Conservation (phyloP, 2,113 vertebrate genomes). For the Epinephelus moara region DNA sequence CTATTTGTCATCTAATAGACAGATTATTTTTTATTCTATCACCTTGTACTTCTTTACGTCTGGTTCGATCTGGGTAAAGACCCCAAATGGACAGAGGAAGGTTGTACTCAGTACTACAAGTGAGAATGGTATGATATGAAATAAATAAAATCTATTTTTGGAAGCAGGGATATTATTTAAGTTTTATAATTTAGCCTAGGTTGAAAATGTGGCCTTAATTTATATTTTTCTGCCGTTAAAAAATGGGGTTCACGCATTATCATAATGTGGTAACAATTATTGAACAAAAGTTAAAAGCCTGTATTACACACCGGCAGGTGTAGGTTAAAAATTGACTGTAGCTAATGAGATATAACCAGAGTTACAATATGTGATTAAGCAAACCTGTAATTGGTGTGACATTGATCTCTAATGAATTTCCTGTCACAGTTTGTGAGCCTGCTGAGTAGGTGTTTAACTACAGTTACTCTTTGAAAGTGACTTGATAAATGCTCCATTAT, state of each 20-base stretch:
- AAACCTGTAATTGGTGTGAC: conserved; percentile 7
- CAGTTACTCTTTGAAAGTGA: not conserved
- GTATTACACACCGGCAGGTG: not conserved
- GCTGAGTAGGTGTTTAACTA: conserved; percentile 17
- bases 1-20: not conserved
- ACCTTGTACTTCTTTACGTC: not conserved
- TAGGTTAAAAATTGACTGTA: conserved; percentile 11
- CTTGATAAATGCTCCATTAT: not conserved
- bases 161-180: not conserved
- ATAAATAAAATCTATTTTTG: not conserved
- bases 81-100: not conserved
- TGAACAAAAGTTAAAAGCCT: not conserved
- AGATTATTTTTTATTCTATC: not conserved
- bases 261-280: not conserved
- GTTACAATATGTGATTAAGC: conserved; percentile 7
- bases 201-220: not conserved
- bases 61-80: conserved; percentile 10
- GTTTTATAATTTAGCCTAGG: not conserved
- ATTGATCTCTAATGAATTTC: conserved; percentile 19
- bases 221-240: not conserved
- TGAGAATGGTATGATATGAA: not conserved
- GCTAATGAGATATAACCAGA: conserved; percentile 15
- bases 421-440: conserved; percentile 20
- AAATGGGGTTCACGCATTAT: not conserved
- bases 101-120: not conserved